A percentile compares a stretch with the other conserved stretches of the same genome.
Evolutionary conservation across 2,888 invertebrate species (phyloP).

Genomic region (Heteromyza rotundicornis): DNA sequence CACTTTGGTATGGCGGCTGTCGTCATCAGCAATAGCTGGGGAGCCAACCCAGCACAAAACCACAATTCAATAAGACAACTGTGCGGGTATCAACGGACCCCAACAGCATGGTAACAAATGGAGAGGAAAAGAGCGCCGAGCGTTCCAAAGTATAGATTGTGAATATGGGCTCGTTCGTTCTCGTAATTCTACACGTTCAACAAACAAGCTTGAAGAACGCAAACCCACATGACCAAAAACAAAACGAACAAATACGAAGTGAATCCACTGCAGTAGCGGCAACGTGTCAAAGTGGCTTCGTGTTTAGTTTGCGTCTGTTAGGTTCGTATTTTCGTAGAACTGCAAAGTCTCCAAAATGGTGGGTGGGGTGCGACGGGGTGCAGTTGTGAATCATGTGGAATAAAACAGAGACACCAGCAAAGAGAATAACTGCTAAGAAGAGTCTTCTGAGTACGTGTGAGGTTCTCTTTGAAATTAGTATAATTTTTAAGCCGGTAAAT

Average conservation of each 20-base stretch:
- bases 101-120: no score
- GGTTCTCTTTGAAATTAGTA: neutral
- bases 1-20: neutral
- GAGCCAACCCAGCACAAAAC: neutral
- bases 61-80: neutral
- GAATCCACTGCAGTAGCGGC: neutral
- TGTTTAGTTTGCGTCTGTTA: neutral
- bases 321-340: neutral
- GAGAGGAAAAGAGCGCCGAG: neutral
- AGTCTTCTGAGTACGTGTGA: neutral
- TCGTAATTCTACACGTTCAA: neutral
- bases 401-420: neutral
- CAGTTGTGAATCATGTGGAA: neutral
- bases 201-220: neutral
- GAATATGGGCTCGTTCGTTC: no score
- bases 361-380: neutral
- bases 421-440: no score
- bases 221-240: conserved; percentile 12
- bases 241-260: conserved; percentile 1
- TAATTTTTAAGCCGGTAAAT: no score
- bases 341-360: neutral
- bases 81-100: neutral
- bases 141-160: neutral
- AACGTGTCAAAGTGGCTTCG: conserved; percentile 22
- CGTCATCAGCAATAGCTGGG: neutral